Base-by-base conservation (phyloP, 2,113 vertebrate species). In the Thunnus thynnus region DNA sequence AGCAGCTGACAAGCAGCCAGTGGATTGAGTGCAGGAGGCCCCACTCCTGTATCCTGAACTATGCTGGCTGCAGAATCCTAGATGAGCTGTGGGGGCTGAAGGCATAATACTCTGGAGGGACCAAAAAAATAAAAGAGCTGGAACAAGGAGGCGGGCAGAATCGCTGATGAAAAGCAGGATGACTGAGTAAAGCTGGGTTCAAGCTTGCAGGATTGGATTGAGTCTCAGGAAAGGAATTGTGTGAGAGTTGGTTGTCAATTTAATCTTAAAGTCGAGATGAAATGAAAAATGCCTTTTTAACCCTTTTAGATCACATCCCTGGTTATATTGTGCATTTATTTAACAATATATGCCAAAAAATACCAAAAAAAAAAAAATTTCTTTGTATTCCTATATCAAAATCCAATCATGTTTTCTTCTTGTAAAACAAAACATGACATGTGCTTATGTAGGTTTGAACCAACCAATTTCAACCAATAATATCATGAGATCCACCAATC, bases 1-100 rank as follows among this genome's bases (percentile, higher is more conserved):
- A 78, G 72, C 30, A 55, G 75, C 47, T 18, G 62, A 20, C 36
- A 51, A 64, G 57, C 2, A 60, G 61, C 20, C 32, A 10, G 25
- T 0, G 25, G 32, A 67, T 63, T 44, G 60, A 81, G 3, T 17
- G 22, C 50, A 77, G 54, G 10, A 54, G 55, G 32, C 69, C 13
- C 6, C 14, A 57, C 55, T 78, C 61, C 58, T 41, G 36, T 41
- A 18, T 58, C 48, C 55, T 67, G 72, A 76, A 63, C 50, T 67
- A 56, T 55, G n/a, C 32, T 30, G 57, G n/a, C 76, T 75, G n/a
- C 78, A 82, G 68, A 79, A 58, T 83, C 60, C 50, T 64, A 55
- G 65, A 63, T 71, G 63, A 80, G 79, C 72, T 79, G 58, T 44
- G 67, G 66, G 71, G 52, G 56, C 76, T 73, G 76, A 56, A 66